Base-by-base conservation (phyloP, 1,140 invertebrate genomes). In the Drosophila varians region DNA sequence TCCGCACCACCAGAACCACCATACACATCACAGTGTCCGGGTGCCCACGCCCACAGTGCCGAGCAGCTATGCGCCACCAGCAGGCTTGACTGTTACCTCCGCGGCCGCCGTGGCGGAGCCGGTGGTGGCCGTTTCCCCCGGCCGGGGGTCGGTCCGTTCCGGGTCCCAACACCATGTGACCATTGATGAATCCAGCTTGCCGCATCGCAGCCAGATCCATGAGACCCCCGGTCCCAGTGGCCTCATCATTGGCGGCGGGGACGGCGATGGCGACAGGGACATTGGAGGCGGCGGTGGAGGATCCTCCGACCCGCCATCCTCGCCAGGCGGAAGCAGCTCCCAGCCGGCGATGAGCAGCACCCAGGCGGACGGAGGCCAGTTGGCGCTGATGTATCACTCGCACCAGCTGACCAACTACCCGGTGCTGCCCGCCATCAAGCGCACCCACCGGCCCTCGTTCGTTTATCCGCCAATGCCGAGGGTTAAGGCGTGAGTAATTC, bases 81-180 rank as follows among this genome's bases (percentile, higher is more conserved):
- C 36, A 38, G 80, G 8, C 12, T 77, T 38, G 7, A 21, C 60
- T 19, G 47, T 66, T 28, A 26, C 31, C 3, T 19, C 16, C 0
- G 26, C 64, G 12, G 47, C 69, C 28, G 36, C 38, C 2, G 23
- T n/a, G 0, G 25, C 62, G 0, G 46, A 66, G n/a, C 9, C 56
- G 49, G 78, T 95, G 47, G 94, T 95, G 23, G 95, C 95, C 36
- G 95, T 95, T 9, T 94, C 94, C 48, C 92, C 92, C n/a, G 86
- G 90, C 4, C 87, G 91, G 9, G 54, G 78, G 0, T 76, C 80
- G 14, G 75, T 76, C 3, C 80, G 87, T 0, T 89, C 90, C 21
- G 80, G 87, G 4, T 89, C 91, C 47, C 89, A 91, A 34, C 90
- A 91, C 58, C 89, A 89, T 36, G 86, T 90, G 42, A 91, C 90